These are phyloP conservation scores for Drosophila pseudotalamancana DNA, from an alignment of 2,888 invertebrate species.

Conservation along the genomic window DNA sequence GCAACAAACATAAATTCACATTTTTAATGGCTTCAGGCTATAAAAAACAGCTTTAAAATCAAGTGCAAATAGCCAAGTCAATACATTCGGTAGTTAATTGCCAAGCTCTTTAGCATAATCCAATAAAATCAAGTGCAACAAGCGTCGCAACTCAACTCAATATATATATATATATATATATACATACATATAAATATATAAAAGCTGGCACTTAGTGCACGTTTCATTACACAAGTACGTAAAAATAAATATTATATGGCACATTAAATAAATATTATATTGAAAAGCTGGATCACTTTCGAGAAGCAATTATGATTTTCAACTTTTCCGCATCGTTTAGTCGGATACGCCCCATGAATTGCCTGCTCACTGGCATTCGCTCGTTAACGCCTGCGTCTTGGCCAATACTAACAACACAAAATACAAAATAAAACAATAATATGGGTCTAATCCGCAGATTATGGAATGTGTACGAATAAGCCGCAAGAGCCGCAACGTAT, in stretches of 20 bases:
- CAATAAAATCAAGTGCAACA: background rate
- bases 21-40: too few species aligned
- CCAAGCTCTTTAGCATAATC: background rate
- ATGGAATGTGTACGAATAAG: conserved; percentile 58
- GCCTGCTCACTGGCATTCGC: conserved; percentile 44
- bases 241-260: conserved; percentile 14
- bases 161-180: background rate
- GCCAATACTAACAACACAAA: conserved; percentile 17
- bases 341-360: conserved; percentile 49
- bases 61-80: background rate
- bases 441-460: conserved; percentile 66
- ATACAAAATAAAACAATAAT: conserved; percentile 19
- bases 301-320: conserved; percentile 50
- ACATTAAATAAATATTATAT: conserved; percentile 24
- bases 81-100: background rate
- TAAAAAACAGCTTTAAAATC: too few species aligned
- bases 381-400: conserved; percentile 47
- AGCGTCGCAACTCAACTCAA: background rate
- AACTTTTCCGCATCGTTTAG: conserved; percentile 53
- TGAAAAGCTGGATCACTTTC: conserved; percentile 13
- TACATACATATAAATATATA: background rate
- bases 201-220: background rate
- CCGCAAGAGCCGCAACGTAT: conserved; percentile 50
- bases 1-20: too few species aligned
- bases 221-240: background rate